A percentile compares a stretch with the other conserved stretches of the same genome.
Evolutionary conservation across 2,888 invertebrate genomes (phyloP).

Genomic region (Hirtodrosophila trivittata): DNA sequence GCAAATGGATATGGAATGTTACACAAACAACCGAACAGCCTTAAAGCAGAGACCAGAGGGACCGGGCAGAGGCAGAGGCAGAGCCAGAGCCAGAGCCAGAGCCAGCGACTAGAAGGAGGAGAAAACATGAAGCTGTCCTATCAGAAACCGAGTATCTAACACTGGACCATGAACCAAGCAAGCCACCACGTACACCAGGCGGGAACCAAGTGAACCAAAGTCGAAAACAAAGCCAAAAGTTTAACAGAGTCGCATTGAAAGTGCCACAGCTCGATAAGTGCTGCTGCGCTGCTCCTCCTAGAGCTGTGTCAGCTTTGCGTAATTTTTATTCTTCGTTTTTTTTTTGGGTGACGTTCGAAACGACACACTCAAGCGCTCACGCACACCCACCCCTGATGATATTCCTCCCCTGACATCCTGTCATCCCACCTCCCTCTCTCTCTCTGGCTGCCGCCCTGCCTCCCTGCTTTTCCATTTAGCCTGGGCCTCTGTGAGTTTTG

Average conservation of each 20-base stretch:
- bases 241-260: constrained; percentile 24
- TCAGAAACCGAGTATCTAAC: constrained; percentile 14
- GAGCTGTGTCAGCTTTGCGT: constrained; percentile 48
- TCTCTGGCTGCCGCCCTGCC: neutral
- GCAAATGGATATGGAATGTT: constrained; percentile 74
- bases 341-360: constrained; percentile 16
- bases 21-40: constrained; percentile 59
- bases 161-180: neutral
- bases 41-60: neutral
- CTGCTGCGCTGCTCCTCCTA: neutral
- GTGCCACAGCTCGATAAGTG: constrained; percentile 25
- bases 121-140: constrained; percentile 10
- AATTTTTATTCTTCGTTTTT: constrained; percentile 7
- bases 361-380: constrained; percentile 7
- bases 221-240: constrained; percentile 47
- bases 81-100: neutral
- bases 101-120: neutral
- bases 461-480: constrained; percentile 5
- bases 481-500: constrained; percentile 46
- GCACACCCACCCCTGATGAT: constrained; percentile 1
- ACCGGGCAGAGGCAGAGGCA: constrained; percentile 3
- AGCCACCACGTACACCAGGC: neutral
- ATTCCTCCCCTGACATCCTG: neutral
- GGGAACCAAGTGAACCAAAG: constrained; percentile 17
- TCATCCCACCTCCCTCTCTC: constrained; percentile 10